Base-by-base conservation (phyloP, 2,797 vertebrate species). In the Scyliorhinus canicula region DNA sequence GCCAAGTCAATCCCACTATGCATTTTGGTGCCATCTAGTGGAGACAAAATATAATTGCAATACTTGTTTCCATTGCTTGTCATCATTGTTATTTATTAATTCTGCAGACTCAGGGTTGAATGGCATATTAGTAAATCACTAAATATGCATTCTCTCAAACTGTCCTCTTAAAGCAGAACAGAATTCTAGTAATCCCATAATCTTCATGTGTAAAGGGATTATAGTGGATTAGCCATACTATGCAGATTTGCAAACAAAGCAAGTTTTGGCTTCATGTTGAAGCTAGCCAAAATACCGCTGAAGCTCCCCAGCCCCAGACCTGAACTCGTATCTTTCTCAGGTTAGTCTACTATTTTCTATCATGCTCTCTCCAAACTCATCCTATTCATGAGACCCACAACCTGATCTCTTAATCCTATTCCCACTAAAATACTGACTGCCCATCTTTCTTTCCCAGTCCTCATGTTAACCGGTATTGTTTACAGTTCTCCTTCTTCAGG, bases 11-110 rank as follows among this genome's bases (percentile, higher is more conserved):
- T 91, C n/a, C 50, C 44, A 50, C 44, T 69, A 28, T 52, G 35
- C 11, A 74, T 35, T 35, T 0, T 74, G 19, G 47, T 94, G 67
- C 93, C 93, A 94, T 74, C 93, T 94, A n/a, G 93, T 94, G 93
- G 93, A 55, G 31, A 2, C 19, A 21, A 26, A 65, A 50, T 19
- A 16, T 50, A 47, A 93, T 93, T 28, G 12, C 5, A 21, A 60
- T 60, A 60, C 35, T 90, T n/a, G 16, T n/a, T 60, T 35, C 28
- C 55, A 60, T 35, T 12, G 40, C 28, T 91, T 91, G 60, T 0
- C 63, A 40, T 63, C 7, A 88, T 26, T 35, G 28, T 40, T 40
- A 91, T 63, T 63, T 63, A 24, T 19, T 24, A 57, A 50, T 50
- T 52, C 47, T 19, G 24, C 28, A 69, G 93, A 71, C 52, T 93